These are phyloP conservation scores for Neodontobutis hainanensis DNA, from an alignment of 2,113 vertebrate genomes.

Conservation along the genomic window DNA sequence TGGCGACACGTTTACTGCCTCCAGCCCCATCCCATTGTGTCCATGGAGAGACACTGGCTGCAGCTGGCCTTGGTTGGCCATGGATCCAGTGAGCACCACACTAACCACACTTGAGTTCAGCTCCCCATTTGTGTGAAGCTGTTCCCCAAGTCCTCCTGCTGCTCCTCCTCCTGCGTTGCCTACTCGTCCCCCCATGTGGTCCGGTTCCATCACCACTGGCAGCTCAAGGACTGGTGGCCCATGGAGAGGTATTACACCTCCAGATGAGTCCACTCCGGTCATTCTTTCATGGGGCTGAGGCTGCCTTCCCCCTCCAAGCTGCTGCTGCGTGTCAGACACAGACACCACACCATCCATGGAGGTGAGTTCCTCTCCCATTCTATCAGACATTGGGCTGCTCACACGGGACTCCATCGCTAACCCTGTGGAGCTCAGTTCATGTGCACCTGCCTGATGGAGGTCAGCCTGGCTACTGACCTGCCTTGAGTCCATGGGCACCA, in stretches of 20 bases:
- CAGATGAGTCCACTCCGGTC: constrained; percentile 84
- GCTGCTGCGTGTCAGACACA: constrained; percentile 84
- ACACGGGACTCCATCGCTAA: constrained; percentile 92
- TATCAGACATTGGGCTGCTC: constrained; percentile 93
- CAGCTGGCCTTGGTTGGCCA: constrained; percentile 81
- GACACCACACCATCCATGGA: constrained; percentile 86
- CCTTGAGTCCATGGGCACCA: constrained; percentile 92
- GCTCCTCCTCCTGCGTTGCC: constrained; percentile 79
- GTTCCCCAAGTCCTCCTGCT: constrained; percentile 84
- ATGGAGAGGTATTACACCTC: constrained; percentile 88
- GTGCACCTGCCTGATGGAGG: constrained; percentile 87
- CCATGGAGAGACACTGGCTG: constrained; percentile 91
- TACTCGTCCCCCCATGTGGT: constrained; percentile 86
- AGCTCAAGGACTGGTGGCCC: constrained; percentile 86
- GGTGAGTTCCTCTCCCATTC: constrained; percentile 88
- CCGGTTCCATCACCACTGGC: constrained; percentile 91
- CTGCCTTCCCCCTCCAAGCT: constrained; percentile 76
- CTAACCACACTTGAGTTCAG: constrained; percentile 90
- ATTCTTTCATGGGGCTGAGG: constrained; percentile 85
- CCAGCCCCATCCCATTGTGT: constrained; percentile 89
- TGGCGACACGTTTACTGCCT: constrained; percentile 90
- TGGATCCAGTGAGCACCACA: constrained; percentile 91
- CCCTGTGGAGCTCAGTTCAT: constrained; percentile 86
- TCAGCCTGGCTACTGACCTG: constrained; percentile 85
- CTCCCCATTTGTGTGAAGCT: constrained; percentile 86